These are phyloP conservation scores for Dufourea novaeangliae DNA, from an alignment of 1,140 invertebrate species.

Conservation along the genomic window DNA sequence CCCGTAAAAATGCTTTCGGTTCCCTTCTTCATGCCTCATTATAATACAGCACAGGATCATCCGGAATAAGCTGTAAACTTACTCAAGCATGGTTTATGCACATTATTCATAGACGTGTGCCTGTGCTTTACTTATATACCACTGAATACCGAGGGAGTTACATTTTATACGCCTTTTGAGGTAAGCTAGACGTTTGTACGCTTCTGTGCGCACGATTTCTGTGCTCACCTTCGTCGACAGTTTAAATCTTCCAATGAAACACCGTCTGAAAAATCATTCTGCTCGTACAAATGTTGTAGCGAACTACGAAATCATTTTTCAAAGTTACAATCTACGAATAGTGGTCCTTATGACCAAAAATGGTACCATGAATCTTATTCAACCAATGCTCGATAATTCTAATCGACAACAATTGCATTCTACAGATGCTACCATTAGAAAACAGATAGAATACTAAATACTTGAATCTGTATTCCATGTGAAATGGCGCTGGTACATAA, in stretches of 20 bases:
- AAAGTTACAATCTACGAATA: too few species aligned
- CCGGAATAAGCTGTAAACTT: slow-evolving; percentile 23
- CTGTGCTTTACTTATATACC: slow-evolving; percentile 22
- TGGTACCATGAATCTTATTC: too few species aligned
- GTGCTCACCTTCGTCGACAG: neutral
- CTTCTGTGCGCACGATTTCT: neutral
- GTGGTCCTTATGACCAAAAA: too few species aligned
- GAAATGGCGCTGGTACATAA: too few species aligned
- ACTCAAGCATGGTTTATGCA: slow-evolving; percentile 5
- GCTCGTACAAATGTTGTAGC: too few species aligned
- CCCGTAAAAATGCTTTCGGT: neutral
- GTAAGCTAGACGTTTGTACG: neutral
- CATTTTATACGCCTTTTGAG: neutral
- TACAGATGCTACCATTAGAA: too few species aligned
- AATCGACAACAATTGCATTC: too few species aligned
- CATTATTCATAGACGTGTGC: slow-evolving; percentile 42
- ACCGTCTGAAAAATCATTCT: too few species aligned
- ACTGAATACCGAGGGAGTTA: neutral
- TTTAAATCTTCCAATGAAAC: neutral
- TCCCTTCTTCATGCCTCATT: neutral
- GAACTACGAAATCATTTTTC: too few species aligned
- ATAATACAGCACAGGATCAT: neutral
- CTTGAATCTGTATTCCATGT: too few species aligned
- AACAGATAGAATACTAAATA: too few species aligned
- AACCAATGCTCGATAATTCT: too few species aligned